phyloP scores from a whole-genome alignment of 2,888 invertebrate genomes.

The Synergus gifuensis region DNA sequence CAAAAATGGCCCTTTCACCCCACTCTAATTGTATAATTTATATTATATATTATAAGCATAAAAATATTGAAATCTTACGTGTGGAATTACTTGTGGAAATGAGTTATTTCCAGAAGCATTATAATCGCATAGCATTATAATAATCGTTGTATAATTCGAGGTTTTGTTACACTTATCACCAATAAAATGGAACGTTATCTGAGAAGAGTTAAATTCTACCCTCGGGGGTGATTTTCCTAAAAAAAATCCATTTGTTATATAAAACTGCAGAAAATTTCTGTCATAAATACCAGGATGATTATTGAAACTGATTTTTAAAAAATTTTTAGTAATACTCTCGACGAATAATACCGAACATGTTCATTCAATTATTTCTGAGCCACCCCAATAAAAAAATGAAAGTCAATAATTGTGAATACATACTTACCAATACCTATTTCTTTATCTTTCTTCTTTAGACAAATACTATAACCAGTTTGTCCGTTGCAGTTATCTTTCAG shows the following conservation, averaged over 20 bases:
- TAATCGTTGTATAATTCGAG: conserved; percentile 18
- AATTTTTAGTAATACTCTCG: no score
- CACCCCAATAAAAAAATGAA: not conserved
- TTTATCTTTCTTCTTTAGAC: conserved; percentile 48
- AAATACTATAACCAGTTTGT: conserved; percentile 49
- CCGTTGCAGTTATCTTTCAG: conserved; percentile 51
- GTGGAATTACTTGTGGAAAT: not conserved
- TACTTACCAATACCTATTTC: conserved; percentile 56
- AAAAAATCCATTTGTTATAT: not conserved
- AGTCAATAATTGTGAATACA: not conserved
- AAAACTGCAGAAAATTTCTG: not conserved
- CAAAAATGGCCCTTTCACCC: no score
- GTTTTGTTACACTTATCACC: conserved; percentile 36
- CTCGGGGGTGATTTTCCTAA: conserved; percentile 36
- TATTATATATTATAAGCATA: not conserved
- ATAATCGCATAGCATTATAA: conserved; percentile 39
- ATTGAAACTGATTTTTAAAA: not conserved
- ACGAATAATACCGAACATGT: not conserved
- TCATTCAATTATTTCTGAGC: not conserved
- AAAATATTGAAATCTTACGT: conserved; percentile 11
- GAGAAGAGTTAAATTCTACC: not conserved
- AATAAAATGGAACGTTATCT: conserved; percentile 16
- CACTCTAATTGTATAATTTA: no score
- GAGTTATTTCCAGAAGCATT: conserved; percentile 6
- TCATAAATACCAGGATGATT: not conserved